Evolutionary conservation across 2,797 vertebrate species (phyloP).

Genomic region (Molossus molossus): DNA sequence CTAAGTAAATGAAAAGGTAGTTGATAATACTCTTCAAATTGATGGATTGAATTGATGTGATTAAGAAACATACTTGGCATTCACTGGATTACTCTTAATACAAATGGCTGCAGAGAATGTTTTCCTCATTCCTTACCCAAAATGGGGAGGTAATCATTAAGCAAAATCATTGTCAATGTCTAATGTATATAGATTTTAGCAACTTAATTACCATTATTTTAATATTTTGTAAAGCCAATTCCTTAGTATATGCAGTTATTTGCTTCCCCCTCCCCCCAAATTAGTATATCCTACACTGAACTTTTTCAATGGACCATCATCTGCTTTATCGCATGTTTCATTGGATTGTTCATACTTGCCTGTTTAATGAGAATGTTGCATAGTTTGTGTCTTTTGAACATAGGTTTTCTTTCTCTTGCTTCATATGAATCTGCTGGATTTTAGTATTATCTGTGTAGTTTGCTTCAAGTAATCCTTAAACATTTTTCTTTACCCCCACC

Average conservation of each 20-base stretch:
- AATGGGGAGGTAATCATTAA: conserved; percentile 41
- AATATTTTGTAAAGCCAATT: conserved; percentile 70
- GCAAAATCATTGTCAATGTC: background rate
- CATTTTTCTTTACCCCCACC: conserved; percentile 89
- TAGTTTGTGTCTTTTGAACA: conserved; percentile 98
- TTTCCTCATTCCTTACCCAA: conserved; percentile 52
- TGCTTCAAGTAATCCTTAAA: conserved; percentile 97
- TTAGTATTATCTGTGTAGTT: conserved; percentile 98
- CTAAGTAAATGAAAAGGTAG: conserved; percentile 56
- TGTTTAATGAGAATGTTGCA: conserved; percentile 99
- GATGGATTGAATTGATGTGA: conserved; percentile 24
- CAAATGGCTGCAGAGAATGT: conserved; percentile 68
- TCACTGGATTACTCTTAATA: conserved; percentile 53
- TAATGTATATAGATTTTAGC: conserved; percentile 28
- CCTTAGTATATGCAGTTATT: conserved; percentile 36
- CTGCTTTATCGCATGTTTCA: conserved; percentile 99
- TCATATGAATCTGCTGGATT: conserved; percentile 98
- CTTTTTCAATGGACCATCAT: conserved; percentile 95
- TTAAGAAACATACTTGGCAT: conserved; percentile 50
- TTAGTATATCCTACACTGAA: conserved; percentile 96
- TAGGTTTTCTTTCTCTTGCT: conserved; percentile 98
- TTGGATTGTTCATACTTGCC: conserved; percentile 99
- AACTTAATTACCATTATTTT: conserved; percentile 46
- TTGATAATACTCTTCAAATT: conserved; percentile 38
- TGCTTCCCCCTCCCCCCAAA: conserved; percentile 49